Evolutionary conservation across 2,888 invertebrate genomes (phyloP).

Genomic region (Hipparchia semele): DNA sequence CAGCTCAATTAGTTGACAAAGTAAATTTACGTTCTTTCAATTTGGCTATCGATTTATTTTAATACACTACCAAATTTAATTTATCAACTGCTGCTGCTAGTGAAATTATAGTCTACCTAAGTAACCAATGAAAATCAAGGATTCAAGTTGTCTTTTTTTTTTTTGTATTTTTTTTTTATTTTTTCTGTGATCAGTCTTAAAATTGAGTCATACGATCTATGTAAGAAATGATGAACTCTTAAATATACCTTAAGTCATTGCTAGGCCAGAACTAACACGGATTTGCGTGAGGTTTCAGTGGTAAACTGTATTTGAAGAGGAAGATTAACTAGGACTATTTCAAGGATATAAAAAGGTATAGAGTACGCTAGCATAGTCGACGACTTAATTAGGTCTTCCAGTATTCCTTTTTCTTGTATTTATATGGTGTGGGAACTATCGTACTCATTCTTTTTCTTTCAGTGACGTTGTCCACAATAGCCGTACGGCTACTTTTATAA

Average conservation of each 20-base stretch:
- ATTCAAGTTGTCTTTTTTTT: conserved; percentile 48
- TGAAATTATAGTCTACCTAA: conserved; percentile 49
- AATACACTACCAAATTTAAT: conserved; percentile 53
- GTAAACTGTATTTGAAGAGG: conserved; percentile 53
- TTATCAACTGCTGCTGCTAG: conserved; percentile 53
- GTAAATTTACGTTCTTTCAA: conserved; percentile 50
- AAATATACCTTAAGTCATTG: conserved; percentile 66
- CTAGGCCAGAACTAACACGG: conserved; percentile 76
- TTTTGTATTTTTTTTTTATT: conserved; percentile 54
- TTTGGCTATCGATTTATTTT: conserved; percentile 68
- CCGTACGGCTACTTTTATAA: conserved; percentile 47
- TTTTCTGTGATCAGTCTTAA: conserved; percentile 83
- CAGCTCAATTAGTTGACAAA: conserved; percentile 51
- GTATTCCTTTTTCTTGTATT: conserved; percentile 39
- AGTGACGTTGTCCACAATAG: conserved; percentile 50
- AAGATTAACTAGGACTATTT: conserved; percentile 50
- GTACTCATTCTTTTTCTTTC: conserved; percentile 40
- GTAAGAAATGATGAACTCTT: conserved; percentile 79
- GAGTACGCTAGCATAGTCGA: conserved; percentile 57
- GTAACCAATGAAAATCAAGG: conserved; percentile 63
- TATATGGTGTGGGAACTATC: conserved; percentile 32
- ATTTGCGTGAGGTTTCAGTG: conserved; percentile 49
- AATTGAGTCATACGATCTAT: conserved; percentile 83
- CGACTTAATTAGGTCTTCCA: conserved; percentile 45
- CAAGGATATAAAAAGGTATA: conserved; percentile 54